Evolutionary conservation across 2,888 invertebrate species (phyloP).

Genomic region (Sesamia inferens): DNA sequence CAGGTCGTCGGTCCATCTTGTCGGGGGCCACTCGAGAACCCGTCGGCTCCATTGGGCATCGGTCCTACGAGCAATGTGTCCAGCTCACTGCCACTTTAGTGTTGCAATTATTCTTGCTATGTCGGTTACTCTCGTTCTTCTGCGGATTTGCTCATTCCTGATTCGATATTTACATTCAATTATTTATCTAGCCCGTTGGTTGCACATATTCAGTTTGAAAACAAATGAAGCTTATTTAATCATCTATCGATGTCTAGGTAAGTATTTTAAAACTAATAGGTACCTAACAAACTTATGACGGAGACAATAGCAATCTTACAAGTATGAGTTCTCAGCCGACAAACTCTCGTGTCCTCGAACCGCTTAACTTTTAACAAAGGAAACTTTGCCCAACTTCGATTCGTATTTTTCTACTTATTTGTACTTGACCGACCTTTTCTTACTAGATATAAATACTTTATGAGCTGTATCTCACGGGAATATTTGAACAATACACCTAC

Average conservation of each 20-base stretch:
- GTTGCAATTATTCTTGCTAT: no score
- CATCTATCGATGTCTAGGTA: no score
- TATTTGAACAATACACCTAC: conserved; percentile 4
- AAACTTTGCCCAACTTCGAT: conserved; percentile 31
- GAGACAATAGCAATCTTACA: conserved; percentile 14
- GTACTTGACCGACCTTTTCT: conserved; percentile 36
- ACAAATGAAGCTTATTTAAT: neutral
- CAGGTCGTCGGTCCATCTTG: no score
- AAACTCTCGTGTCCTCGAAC: conserved; percentile 4
- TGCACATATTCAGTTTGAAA: neutral
- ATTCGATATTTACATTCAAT: neutral
- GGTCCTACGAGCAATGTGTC: no score
- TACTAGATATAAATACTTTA: conserved; percentile 39
- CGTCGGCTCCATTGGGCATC: no score
- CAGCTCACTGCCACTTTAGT: no score
- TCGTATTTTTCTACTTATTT: conserved; percentile 15
- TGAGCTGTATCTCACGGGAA: conserved; percentile 7
- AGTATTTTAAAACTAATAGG: neutral
- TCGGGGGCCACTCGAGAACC: no score
- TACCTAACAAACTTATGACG: neutral
- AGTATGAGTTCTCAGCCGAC: conserved; percentile 10
- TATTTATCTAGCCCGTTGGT: neutral
- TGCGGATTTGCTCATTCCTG: no score
- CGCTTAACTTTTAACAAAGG: conserved; percentile 42
- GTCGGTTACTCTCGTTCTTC: no score